These are phyloP conservation scores for Ophraella communa DNA, from an alignment of 2,888 invertebrate species.

Conservation along the genomic window DNA sequence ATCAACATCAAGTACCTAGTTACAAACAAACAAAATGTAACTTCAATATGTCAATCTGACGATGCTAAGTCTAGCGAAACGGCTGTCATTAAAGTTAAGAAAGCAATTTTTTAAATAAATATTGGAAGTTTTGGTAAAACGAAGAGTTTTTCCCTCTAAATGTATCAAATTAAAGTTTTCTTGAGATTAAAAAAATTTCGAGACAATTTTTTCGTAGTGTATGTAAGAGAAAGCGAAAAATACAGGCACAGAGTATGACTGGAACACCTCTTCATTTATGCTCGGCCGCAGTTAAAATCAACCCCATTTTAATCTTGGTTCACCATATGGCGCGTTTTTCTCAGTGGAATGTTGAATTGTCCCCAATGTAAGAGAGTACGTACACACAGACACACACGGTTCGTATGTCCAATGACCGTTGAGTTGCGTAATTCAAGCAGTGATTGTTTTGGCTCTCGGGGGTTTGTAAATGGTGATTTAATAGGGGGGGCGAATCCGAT, in stretches of 20 bases:
- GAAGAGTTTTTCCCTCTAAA: too few relatives aligned
- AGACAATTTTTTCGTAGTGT: not conserved
- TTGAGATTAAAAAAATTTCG: too few relatives aligned
- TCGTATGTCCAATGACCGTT: conserved; percentile 12
- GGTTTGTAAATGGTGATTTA: conserved; percentile 8
- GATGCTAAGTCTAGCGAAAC: too few relatives aligned
- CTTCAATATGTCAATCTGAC: too few relatives aligned
- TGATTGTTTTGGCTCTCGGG: conserved; percentile 13
- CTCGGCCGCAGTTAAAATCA: conserved; percentile 54
- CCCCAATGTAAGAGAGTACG: too few relatives aligned
- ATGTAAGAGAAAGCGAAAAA: not conserved
- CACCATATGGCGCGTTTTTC: conserved; percentile 41
- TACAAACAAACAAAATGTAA: too few relatives aligned
- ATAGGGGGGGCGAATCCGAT: conserved; percentile 1
- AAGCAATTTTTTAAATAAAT: too few relatives aligned
- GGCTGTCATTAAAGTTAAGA: too few relatives aligned
- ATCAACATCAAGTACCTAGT: too few relatives aligned
- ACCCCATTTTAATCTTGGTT: conserved; percentile 41
- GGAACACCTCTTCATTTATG: conserved; percentile 57
- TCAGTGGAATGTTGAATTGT: conserved; percentile 3
- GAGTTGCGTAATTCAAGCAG: conserved; percentile 5
- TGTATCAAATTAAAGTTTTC: too few relatives aligned
- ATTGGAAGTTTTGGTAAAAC: too few relatives aligned
- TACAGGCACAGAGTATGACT: conserved; percentile 39
- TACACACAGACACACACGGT: too few relatives aligned